phyloP scores from a whole-genome alignment of 2,797 vertebrate species.

The Agapornis canus region DNA sequence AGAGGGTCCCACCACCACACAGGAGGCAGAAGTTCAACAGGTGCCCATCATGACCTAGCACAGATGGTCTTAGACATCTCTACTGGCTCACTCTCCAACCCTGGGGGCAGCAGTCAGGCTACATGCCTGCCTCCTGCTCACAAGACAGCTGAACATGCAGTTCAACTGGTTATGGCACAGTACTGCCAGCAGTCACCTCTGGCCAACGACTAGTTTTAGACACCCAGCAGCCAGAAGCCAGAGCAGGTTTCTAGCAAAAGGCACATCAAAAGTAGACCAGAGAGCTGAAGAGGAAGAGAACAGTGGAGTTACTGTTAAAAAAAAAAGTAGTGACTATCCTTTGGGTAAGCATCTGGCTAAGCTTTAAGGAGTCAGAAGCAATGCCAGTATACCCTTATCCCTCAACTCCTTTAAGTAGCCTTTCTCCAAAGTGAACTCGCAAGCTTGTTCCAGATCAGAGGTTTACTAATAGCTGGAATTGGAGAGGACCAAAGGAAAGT shows the following conservation, averaged over 20 bases:
- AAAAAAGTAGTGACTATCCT: not conserved
- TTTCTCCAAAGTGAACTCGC: not conserved
- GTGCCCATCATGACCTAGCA: fast-evolving
- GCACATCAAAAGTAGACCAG: not conserved
- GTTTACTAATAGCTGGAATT: not conserved
- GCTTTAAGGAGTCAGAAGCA: not conserved
- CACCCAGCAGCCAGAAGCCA: not conserved
- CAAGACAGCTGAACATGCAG: not conserved
- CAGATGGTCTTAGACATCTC: not conserved
- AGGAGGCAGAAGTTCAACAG: not conserved
- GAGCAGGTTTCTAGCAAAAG: not conserved
- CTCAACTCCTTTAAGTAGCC: not conserved
- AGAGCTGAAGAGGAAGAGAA: not conserved
- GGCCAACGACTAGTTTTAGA: not conserved
- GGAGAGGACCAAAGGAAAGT: not conserved
- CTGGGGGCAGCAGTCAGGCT: not conserved
- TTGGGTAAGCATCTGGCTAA: not conserved
- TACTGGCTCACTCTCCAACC: not conserved
- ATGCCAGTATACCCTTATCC: not conserved
- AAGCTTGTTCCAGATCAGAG: not conserved
- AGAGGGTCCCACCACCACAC: fast-evolving
- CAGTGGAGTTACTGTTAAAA: not conserved
- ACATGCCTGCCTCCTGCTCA: not conserved
- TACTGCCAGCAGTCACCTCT: not conserved
- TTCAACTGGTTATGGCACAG: not conserved